Base-by-base conservation (phyloP, 2,797 vertebrate species). In the Poecilia gillii region DNA sequence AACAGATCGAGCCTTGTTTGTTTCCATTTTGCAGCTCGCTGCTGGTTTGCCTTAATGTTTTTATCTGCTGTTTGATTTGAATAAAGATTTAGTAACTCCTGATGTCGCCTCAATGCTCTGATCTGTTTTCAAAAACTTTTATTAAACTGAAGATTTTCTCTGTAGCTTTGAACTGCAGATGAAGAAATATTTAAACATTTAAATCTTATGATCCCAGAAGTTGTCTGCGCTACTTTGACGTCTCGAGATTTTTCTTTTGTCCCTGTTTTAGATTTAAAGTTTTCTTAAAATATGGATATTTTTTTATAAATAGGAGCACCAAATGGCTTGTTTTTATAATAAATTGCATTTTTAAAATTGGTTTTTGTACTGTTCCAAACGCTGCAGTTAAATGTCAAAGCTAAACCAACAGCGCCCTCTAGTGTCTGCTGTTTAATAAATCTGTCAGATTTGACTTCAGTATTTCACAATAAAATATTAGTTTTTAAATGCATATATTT, bases 11-110 rank as follows among this genome's bases (percentile, higher is more conserved):
- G 80, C 86, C 87, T 84, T 87, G 87, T 87, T 66, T 4, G 81
- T 84, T 88, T 90, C 75, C 84, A 86, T 90, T 85, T 81, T 72
- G 78, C 88, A 89, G 90, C 87, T 85, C 41, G 79, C 91, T 92
- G 91, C 92, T 93, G 79, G 74, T 92, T 91, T 92, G 92, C 92
- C 92, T 92, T 94, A 92, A 92, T 93, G 87, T 92, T 94, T 93
- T 87, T 89, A 93, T 91, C 90, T 91, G 86, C 91, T 86, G 78
- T 92, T 92, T 92, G 84, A 84, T 91, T 91, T 91, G 78, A 93
- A 92, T 94, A 92, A 94, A 94, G 79, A 59, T 83, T 88, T 80
- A 83, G 76, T 70, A 87, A 84, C 77, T 88, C 71, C 72, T 76
- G 39, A 62, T 8, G 11, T 16, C 25, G 7, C 6, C 9, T 41